Base-by-base conservation (phyloP, 2,797 vertebrate species). In the Siniperca scherzeri region DNA sequence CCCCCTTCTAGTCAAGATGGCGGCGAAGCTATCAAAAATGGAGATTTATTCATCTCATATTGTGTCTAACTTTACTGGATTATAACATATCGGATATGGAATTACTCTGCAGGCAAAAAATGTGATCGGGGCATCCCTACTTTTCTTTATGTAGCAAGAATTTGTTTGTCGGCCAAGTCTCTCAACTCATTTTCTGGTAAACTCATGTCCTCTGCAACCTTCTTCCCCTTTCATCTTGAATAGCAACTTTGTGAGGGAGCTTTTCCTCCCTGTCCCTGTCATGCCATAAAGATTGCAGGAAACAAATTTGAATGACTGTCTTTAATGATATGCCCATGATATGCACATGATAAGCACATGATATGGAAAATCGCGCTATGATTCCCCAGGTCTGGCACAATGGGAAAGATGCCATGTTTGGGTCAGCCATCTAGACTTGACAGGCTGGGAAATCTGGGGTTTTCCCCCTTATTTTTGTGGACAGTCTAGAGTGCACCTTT, bases 101-200 rank as follows among this genome's bases (percentile, higher is more conserved):
- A 36, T 30, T 30, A 30, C 30, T 30, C 30, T 30, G 30, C 30
- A 30, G 30, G 30, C 30, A 30, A 30, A 30, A 30, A 30, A 30
- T 30, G 30, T 30, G 30, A 3, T 30, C 30, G 30, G 30, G 30
- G 30, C 30, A 30, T 30, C 30, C 30, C 30, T 30, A 30, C 30
- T 30, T 30, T 30, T 30, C 44, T 70, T 76, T 78, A 42, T 70
- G 65, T 62, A 76, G 55, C 68, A 5, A 44, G 48, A 77, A 65
- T 40, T n/a, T 48, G n/a, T 77, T 71, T 64, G 60, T 77, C 17
- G 5, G 27, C 65, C 67, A 71, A 77, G 77, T 50, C n/a, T 77
- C 25, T 82, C 16, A 67, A 21, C 53, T 61, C 27, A 65, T 74
- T 64, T 60, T 10, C 17, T 50, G 65, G 25, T 60, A 56, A 81